Conservation (phyloP, 2,113 vertebrate species). For the Esox niger region DNA sequence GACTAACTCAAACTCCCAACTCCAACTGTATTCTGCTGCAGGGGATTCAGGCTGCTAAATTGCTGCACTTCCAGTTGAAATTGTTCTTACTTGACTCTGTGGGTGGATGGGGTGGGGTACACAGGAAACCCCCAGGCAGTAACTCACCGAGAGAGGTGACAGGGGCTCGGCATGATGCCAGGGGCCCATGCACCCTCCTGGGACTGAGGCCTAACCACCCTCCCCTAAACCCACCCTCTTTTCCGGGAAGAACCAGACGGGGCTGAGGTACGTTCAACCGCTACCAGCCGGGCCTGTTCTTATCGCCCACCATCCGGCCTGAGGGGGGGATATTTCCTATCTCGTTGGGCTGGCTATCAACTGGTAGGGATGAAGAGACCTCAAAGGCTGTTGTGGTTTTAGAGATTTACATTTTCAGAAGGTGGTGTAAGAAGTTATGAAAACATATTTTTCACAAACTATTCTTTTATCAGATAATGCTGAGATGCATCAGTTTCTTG, state of each 20-base stretch:
- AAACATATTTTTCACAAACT: too few relatives aligned
- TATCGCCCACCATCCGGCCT: slow-evolving; percentile 45
- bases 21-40: too few relatives aligned
- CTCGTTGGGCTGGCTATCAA: background rate
- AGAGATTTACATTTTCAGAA: too few relatives aligned
- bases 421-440: too few relatives aligned
- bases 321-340: background rate
- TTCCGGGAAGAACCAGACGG: slow-evolving; percentile 36
- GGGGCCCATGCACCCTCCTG: slow-evolving; percentile 31
- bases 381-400: too few relatives aligned
- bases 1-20: too few relatives aligned
- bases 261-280: slow-evolving; percentile 58
- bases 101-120: background rate
- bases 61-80: too few relatives aligned
- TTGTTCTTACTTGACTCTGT: too few relatives aligned
- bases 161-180: slow-evolving; percentile 40
- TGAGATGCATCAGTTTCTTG: too few relatives aligned
- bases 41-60: too few relatives aligned
- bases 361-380: too few relatives aligned
- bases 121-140: slow-evolving; percentile 55
- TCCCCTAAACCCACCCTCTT: slow-evolving; percentile 27
- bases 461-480: too few relatives aligned
- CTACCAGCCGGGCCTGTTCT: slow-evolving; percentile 46
- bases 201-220: background rate
- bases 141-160: slow-evolving; percentile 46